These are phyloP conservation scores for Anoplophora glabripennis DNA, from an alignment of 1,140 invertebrate genomes.

Conservation along the genomic window DNA sequence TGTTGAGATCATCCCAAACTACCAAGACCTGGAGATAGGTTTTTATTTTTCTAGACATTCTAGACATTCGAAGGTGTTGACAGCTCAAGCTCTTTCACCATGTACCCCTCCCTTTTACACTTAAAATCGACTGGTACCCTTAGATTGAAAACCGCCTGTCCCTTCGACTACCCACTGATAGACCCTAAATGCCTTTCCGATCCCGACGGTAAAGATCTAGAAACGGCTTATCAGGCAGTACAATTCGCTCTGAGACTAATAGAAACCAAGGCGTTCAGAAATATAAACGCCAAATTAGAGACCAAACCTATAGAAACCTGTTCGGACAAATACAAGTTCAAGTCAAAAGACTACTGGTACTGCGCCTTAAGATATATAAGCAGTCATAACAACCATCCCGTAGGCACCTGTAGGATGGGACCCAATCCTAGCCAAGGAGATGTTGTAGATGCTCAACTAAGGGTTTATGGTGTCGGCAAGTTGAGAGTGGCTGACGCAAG, in stretches of 20 bases:
- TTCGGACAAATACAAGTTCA: conserved; percentile 29
- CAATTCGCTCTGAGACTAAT: conserved; percentile 50
- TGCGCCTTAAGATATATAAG: conserved; percentile 17
- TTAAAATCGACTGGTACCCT: conserved; percentile 62
- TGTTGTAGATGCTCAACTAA: conserved; percentile 28
- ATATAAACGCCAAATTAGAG: conserved; percentile 44
- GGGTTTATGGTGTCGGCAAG: conserved; percentile 29
- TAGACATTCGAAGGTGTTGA: background rate
- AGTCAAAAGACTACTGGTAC: conserved; percentile 29
- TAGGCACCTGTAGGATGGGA: conserved; percentile 44
- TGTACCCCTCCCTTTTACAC: conserved; percentile 52
- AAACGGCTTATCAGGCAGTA: conserved; percentile 53
- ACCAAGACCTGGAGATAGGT: background rate
- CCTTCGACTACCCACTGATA: conserved; percentile 61
- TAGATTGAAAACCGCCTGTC: conserved; percentile 56
- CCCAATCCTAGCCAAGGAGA: conserved; percentile 8
- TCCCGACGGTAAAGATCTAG: conserved; percentile 53
- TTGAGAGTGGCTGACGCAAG: conserved; percentile 41
- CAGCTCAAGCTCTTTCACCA: background rate
- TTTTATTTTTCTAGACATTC: background rate
- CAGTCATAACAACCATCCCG: conserved; percentile 28
- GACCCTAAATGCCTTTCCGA: conserved; percentile 62
- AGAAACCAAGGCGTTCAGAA: conserved; percentile 52
- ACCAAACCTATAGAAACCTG: conserved; percentile 45
- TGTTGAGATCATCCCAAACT: background rate